A percentile compares a stretch with the other conserved stretches of the same genome.
Evolutionary conservation across 2,113 vertebrate species (phyloP).

Genomic region (Carassius carassius): DNA sequence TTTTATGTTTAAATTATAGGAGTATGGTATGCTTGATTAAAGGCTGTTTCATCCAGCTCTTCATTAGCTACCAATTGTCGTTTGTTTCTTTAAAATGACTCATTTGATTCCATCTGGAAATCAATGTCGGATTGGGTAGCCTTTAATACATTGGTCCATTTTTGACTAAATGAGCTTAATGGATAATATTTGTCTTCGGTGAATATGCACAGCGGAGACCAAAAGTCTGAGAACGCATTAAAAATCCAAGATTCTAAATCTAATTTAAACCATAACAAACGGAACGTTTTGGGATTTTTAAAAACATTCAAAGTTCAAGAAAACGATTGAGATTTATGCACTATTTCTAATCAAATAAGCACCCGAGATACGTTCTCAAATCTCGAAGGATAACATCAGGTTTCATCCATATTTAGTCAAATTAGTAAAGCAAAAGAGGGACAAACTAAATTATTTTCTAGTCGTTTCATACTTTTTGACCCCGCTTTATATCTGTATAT

Average conservation of each 20-base stretch:
- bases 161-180: background rate
- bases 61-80: background rate
- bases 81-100: slow-evolving; percentile 10
- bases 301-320: background rate
- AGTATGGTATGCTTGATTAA: slow-evolving; percentile 15
- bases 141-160: background rate
- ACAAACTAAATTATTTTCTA: background rate
- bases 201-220: background rate
- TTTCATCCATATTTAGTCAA: too few relatives aligned
- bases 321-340: background rate
- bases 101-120: background rate
- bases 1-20: slow-evolving; percentile 35
- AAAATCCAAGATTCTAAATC: background rate
- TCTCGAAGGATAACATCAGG: background rate
- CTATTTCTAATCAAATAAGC: background rate
- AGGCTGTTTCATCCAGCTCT: slow-evolving; percentile 16
- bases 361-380: background rate
- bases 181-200: background rate
- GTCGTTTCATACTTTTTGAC: background rate
- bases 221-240: background rate
- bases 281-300: background rate
- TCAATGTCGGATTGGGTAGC: background rate
- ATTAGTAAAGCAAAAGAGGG: background rate
- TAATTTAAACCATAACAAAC: background rate
- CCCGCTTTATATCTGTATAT: background rate